Evolutionary conservation across 2,113 vertebrate genomes (phyloP).

Genomic region (Macrotus californicus): DNA sequence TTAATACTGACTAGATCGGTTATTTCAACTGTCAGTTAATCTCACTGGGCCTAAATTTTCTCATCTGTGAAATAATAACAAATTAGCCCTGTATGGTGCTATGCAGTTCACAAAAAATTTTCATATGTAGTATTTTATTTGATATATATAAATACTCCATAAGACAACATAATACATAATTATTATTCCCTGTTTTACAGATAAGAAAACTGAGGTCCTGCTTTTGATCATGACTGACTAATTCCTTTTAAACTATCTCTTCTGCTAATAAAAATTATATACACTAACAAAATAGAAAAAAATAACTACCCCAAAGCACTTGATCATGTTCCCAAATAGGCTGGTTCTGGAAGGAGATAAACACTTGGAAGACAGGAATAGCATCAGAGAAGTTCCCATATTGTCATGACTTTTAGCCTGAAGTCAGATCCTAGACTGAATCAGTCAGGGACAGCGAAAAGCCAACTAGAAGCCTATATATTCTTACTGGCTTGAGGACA

Average conservation of each 20-base stretch:
- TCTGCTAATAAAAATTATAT: neutral
- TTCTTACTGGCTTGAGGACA: neutral
- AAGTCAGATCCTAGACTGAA: neutral
- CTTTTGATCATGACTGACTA: neutral
- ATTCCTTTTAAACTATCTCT: neutral
- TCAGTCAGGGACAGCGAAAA: neutral
- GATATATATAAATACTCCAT: neutral
- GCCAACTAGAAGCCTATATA: neutral
- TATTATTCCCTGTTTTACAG: neutral
- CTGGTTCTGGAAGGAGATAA: neutral
- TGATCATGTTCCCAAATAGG: neutral
- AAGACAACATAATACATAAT: neutral
- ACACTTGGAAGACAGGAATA: neutral
- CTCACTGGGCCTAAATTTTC: neutral
- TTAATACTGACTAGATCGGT: neutral
- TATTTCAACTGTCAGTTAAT: neutral
- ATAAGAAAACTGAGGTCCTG: neutral
- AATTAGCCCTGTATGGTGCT: neutral
- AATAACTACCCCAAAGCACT: neutral
- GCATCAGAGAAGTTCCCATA: neutral
- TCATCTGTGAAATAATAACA: neutral
- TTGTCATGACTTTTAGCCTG: neutral
- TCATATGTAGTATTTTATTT: neutral
- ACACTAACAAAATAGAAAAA: neutral
- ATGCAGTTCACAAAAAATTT: neutral